phyloP scores from a whole-genome alignment of 2,797 vertebrate genomes.

The Diplodus puntazzo region DNA sequence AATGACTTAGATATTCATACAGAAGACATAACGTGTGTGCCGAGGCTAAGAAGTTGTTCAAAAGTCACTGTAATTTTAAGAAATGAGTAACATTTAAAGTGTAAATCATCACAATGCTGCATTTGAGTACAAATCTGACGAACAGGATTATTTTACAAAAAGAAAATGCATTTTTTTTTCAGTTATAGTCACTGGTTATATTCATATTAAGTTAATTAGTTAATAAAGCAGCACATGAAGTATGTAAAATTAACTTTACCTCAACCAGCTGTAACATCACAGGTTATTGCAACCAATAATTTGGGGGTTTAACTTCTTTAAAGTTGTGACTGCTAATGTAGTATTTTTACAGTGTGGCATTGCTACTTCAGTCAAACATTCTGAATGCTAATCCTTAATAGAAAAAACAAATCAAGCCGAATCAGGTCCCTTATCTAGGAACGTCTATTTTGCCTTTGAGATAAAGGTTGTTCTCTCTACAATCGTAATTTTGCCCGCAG shows the following conservation, averaged over 20 bases:
- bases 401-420: neutral
- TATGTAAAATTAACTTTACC: neutral
- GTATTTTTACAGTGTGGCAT: neutral
- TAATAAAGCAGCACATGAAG: neutral
- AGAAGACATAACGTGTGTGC: neutral
- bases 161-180: neutral
- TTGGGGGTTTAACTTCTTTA: neutral
- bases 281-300: neutral
- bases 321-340: neutral
- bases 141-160: neutral
- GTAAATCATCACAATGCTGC: neutral
- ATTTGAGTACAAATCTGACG: too few relatives aligned
- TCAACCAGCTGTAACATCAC: neutral
- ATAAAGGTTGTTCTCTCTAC: slow-evolving; percentile 35
- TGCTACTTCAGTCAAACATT: neutral
- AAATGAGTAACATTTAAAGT: too few relatives aligned
- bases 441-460: slow-evolving; percentile 46
- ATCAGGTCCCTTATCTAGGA: neutral
- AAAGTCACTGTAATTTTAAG: neutral
- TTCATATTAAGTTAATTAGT: neutral
- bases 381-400: neutral
- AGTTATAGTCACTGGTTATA: neutral
- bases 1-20: neutral
- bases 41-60: neutral
- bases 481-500: slow-evolving; percentile 43